Base-by-base conservation (phyloP, 2,797 vertebrate species). In the Nyctalus aviator region DNA sequence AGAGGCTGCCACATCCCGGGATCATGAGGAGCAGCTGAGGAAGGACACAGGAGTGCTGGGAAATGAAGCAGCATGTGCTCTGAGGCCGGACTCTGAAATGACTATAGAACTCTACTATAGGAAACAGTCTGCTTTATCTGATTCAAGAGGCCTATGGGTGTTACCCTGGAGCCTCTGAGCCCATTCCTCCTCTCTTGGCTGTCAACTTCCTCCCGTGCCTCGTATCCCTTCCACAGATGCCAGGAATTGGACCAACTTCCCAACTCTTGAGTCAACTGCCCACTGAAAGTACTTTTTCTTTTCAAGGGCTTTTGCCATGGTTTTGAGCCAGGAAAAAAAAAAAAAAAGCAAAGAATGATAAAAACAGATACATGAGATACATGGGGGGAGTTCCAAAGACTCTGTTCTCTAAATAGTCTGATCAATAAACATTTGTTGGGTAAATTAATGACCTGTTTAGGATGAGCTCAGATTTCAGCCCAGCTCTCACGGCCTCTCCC, bases 371-470 rank as follows among this genome's bases (percentile, higher is more conserved):
- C n/a, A n/a, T n/a, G n/a, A 85, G 35, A 89, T 21, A 84, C 1
- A 88, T 13, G 18, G 2, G 2, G 41, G 7, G 14, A 10, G 3
- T 69, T 88, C 66, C 69, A 44, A 84, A 94, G 76, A 50, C 84
- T 77, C 35, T 14, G 15, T 84, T 71, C 92, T 92, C 90, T 5
- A 32, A 85, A 64, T 41, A 46, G 64, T 27, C 78, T 41, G 78
- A 77, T 66, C 90, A 72, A 90, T 88, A 94, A 94, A 86, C 35
- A 79, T 88, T 79, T 84, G 82, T 30, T 75, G 64, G 13, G 21
- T 75, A 37, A 87, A 88, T 88, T 50, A 91, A 95, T 14, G 62
- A 18, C 64, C 91, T 95, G 79, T 72, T 87, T 78, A 81, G 84
- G 48, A 66, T 32, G 57, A 44, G 8, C 25, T 68, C 57, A 17